Percentiles rank a stretch among this genome's conserved stretches.
These are phyloP conservation scores for Zonotrichia leucophrys DNA, from an alignment of 2,113 vertebrate genomes.

Conservation along the genomic window DNA sequence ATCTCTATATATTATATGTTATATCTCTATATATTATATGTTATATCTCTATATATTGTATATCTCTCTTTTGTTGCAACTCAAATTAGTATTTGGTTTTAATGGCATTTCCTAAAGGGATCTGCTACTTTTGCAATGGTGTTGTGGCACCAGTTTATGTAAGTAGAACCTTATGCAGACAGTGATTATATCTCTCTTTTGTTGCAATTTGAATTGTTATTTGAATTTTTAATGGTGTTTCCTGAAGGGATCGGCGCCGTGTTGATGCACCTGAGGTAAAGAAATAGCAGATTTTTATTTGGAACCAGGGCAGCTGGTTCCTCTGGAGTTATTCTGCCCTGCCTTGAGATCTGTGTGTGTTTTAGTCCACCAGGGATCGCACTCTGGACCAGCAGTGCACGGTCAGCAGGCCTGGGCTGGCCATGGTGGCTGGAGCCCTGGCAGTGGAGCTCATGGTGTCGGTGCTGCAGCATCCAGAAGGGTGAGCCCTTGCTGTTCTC, in stretches of 20 bases:
- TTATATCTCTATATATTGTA: no score
- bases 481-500: constrained; percentile 75
- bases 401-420: constrained; percentile 92
- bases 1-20: no score
- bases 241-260: not conserved
- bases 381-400: constrained; percentile 98
- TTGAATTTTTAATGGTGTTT: not conserved
- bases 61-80: no score
- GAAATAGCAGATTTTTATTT: not conserved
- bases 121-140: constrained; percentile 98
- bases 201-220: not conserved
- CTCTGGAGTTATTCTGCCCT: not conserved
- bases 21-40: no score
- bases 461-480: constrained; percentile 93
- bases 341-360: not conserved
- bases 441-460: constrained; percentile 97
- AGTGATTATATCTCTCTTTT: not conserved
- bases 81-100: no score
- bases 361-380: constrained; percentile 92
- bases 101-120: no score
- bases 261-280: not conserved
- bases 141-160: constrained; percentile 98
- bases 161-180: constrained; percentile 63
- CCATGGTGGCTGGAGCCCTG: constrained; percentile 94
- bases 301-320: not conserved